Percentiles rank a stretch among this genome's conserved stretches.
phyloP scores from a whole-genome alignment of 2,888 invertebrate species.

The Masnerella sp. region DNA sequence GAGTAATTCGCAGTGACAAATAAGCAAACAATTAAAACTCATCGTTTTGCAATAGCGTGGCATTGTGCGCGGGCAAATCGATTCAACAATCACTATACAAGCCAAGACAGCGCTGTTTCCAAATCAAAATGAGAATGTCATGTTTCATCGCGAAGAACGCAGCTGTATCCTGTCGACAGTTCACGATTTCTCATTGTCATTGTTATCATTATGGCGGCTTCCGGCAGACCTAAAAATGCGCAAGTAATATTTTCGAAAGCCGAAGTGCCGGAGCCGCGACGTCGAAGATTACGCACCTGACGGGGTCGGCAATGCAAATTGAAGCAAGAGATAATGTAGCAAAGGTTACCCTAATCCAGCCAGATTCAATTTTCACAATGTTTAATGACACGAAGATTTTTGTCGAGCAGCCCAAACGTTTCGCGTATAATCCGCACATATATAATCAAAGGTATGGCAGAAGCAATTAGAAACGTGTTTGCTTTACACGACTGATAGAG shows the following conservation, averaged over 20 bases:
- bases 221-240: conserved; percentile 12
- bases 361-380: too few species aligned
- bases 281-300: too few species aligned
- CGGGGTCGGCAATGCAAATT: too few species aligned
- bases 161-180: conserved; percentile 36
- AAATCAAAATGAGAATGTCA: conserved; percentile 40
- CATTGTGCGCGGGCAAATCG: conserved; percentile 16
- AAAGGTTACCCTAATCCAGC: too few species aligned
- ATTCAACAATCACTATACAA: conserved; percentile 37
- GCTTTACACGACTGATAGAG: conserved; percentile 39
- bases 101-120: conserved; percentile 31
- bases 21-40: not conserved
- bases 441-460: conserved; percentile 29
- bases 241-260: conserved; percentile 3
- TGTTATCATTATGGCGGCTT: conserved; percentile 12
- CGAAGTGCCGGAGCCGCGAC: too few species aligned
- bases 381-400: too few species aligned
- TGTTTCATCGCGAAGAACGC: conserved; percentile 41
- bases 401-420: not conserved
- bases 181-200: conserved; percentile 48
- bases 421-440: conserved; percentile 7
- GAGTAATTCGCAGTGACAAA: too few species aligned
- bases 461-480: conserved; percentile 36
- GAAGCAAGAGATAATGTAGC: too few species aligned
- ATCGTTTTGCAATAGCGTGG: conserved; percentile 13